These are phyloP conservation scores for Diglossa cyanea DNA, from an alignment of 2,797 vertebrate species.

Conservation along the genomic window DNA sequence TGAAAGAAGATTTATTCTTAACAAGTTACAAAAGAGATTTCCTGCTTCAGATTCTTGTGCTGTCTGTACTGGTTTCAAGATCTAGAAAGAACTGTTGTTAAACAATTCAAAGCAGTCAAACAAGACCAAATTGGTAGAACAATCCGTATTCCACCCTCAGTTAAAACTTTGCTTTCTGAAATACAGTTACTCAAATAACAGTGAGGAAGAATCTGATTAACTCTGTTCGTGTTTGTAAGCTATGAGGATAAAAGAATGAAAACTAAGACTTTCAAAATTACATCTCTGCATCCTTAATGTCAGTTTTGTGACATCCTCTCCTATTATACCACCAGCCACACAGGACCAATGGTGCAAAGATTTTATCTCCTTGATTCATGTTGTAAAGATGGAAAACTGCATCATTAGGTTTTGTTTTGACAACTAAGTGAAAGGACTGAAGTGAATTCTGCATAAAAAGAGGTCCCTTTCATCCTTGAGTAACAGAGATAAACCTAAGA, in stretches of 20 bases:
- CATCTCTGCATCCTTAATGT: background rate
- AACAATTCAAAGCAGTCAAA: background rate
- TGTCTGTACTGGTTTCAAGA: background rate
- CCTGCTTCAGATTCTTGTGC: background rate
- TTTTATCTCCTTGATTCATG: background rate
- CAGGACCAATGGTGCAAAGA: background rate
- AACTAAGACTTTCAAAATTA: constrained; percentile 2
- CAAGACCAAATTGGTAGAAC: background rate
- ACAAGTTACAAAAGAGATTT: background rate
- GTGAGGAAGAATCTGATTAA: background rate
- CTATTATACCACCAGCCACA: background rate
- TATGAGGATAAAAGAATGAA: background rate
- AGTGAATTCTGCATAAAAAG: constrained; percentile 20
- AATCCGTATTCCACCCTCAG: background rate
- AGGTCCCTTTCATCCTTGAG: background rate
- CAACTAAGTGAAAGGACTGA: constrained; percentile 24
- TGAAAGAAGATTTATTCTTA: background rate
- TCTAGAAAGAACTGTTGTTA: background rate
- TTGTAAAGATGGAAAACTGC: constrained; percentile 3
- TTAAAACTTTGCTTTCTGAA: background rate
- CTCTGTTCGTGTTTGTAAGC: background rate
- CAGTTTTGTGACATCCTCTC: background rate
- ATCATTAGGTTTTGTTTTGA: constrained; percentile 36
- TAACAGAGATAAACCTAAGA: constrained; percentile 7
- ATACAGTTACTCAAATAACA: background rate